These are phyloP conservation scores for Brachionus angularis DNA, from an alignment of 1,140 invertebrate species.

Conservation along the genomic window DNA sequence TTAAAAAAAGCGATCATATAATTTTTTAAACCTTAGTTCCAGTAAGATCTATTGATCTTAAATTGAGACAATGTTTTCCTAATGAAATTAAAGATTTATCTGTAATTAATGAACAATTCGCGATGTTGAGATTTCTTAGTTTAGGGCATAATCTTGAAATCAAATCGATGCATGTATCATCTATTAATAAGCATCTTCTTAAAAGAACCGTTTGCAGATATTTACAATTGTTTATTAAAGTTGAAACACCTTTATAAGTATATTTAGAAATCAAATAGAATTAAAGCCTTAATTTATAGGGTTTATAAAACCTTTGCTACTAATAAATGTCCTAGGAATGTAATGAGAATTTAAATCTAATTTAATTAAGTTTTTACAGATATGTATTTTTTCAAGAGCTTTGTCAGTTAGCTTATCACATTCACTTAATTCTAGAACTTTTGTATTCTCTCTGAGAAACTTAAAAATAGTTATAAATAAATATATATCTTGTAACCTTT, in stretches of 20 bases:
- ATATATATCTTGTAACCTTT: background rate
- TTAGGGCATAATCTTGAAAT: background rate
- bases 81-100: slow-evolving; percentile 10
- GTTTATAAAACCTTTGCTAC: background rate
- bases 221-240: slow-evolving; percentile 5
- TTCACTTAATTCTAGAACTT: slow-evolving; percentile 33
- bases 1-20: background rate
- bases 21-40: slow-evolving; percentile 7
- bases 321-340: background rate
- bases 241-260: background rate
- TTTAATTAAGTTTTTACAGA: slow-evolving; percentile 25
- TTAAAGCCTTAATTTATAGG: no score
- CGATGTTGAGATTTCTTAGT: slow-evolving; percentile 6
- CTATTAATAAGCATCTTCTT: slow-evolving; percentile 1
- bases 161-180: slow-evolving; percentile 17
- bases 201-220: background rate
- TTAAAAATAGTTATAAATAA: background rate
- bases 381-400: slow-evolving; percentile 8
- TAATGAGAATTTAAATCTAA: slow-evolving; percentile 19
- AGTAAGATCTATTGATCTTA: slow-evolving; percentile 2
- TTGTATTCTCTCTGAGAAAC: slow-evolving; percentile 35
- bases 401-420: slow-evolving; percentile 24
- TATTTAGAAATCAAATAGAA: background rate
- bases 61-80: slow-evolving; percentile 16
- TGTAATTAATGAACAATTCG: slow-evolving; percentile 16